Conservation (phyloP, 2,888 invertebrate species). For the Scaptomyza cyrtandrae region DNA sequence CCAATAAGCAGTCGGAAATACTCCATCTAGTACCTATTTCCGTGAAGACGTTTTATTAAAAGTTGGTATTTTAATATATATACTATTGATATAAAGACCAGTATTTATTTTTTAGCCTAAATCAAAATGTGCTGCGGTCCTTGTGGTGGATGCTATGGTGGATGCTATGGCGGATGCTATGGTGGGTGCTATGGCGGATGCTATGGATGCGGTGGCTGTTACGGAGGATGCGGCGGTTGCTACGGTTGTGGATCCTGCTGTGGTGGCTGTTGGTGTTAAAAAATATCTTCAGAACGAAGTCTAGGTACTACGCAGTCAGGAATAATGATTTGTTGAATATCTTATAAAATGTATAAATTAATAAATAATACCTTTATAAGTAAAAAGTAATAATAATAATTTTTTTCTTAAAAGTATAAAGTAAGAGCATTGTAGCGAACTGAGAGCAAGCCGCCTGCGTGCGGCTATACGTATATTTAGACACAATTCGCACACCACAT, state of each 20-base stretch:
- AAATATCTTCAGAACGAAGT: conserved; percentile 18
- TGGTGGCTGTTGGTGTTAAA: conserved; percentile 12
- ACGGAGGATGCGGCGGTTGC: neutral
- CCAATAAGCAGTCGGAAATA: neutral
- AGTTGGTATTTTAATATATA: neutral
- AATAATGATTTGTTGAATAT: neutral
- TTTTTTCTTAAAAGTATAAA: too few relatives aligned
- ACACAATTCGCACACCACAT: too few relatives aligned
- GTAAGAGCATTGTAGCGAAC: too few relatives aligned
- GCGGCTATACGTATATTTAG: too few relatives aligned
- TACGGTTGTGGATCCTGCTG: conserved; percentile 9
- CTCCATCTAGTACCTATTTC: neutral
- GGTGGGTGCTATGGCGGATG: too few relatives aligned
- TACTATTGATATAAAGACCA: neutral
- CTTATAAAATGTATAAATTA: neutral
- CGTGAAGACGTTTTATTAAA: neutral
- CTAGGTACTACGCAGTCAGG: conserved; percentile 1
- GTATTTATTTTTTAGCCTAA: neutral
- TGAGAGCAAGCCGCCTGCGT: too few relatives aligned
- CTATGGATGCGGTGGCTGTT: too few relatives aligned
- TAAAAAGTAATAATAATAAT: too few relatives aligned
- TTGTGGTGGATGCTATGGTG: neutral
- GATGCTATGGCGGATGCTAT: neutral
- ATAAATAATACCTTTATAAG: too few relatives aligned
- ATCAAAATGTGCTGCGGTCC: conserved; percentile 19